These are phyloP conservation scores for Pantherophis vulpinus DNA, from an alignment of 2,797 vertebrate species.

Conservation along the genomic window DNA sequence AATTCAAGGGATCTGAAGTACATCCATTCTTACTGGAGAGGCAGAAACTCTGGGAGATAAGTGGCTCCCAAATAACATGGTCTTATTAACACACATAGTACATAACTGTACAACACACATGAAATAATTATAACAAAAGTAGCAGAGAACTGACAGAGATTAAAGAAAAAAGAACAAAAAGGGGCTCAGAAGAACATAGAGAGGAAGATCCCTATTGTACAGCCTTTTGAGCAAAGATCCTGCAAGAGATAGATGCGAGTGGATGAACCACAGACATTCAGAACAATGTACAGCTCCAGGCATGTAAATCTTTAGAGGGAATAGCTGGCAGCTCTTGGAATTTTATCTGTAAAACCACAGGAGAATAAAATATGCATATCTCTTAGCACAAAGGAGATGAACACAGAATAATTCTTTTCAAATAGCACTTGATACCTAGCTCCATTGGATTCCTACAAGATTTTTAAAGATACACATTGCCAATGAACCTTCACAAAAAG, in stretches of 20 bases:
- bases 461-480: too few relatives aligned
- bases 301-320: background rate
- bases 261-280: background rate
- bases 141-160: background rate
- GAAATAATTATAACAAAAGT: background rate
- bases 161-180: background rate
- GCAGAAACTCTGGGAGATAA: background rate
- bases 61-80: background rate
- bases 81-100: background rate
- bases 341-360: background rate
- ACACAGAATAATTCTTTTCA: background rate
- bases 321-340: background rate
- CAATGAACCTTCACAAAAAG: too few relatives aligned
- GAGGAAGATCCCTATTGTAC: background rate
- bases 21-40: background rate
- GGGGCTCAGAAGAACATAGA: background rate
- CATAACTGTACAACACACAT: background rate
- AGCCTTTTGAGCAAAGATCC: background rate
- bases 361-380: background rate
- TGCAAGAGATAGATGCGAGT: background rate
- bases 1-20: background rate
- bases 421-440: background rate
- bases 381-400: background rate
- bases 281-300: background rate
- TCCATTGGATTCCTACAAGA: too few relatives aligned